Evolutionary conservation across 2,797 vertebrate genomes (phyloP).

Genomic region (Orestias chungarensis): DNA sequence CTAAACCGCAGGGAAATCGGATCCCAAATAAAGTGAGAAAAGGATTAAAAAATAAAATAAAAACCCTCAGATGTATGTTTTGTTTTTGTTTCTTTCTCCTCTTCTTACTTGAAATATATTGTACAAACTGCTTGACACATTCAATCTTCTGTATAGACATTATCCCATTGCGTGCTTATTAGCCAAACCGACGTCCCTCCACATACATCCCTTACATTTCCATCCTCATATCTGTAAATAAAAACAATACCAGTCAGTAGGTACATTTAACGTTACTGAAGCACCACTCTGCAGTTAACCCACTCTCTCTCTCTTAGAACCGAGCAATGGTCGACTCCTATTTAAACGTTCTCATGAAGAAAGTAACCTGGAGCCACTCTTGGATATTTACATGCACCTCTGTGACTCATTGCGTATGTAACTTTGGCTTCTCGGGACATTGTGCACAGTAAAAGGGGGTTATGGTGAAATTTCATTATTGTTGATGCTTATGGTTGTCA

Average conservation of each 20-base stretch:
- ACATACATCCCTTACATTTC: conserved; percentile 49
- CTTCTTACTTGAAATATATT: conserved; percentile 42
- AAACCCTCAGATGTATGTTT: conserved; percentile 38
- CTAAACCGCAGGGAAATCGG: conserved; percentile 66
- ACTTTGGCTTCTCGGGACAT: conserved; percentile 55
- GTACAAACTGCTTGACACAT: conserved; percentile 42
- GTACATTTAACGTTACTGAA: conserved; percentile 60
- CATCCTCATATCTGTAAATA: conserved; percentile 69
- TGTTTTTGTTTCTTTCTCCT: conserved; percentile 33
- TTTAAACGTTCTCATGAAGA: conserved; percentile 45
- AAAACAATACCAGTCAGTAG: conserved; percentile 59
- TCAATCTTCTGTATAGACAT: conserved; percentile 56
- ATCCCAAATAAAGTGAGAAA: conserved; percentile 48
- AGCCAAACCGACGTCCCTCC: conserved; percentile 44
- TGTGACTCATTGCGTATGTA: conserved; percentile 68
- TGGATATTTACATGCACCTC: conserved; percentile 58
- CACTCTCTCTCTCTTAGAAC: conserved; percentile 39
- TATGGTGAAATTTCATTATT: conserved; percentile 70
- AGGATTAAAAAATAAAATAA: conserved; percentile 50
- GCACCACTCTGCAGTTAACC: conserved; percentile 45
- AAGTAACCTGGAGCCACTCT: conserved; percentile 48
- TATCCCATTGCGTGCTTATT: conserved; percentile 52
- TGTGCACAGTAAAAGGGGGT: conserved; percentile 63
- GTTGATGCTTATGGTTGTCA: conserved; percentile 80
- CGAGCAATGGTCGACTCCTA: conserved; percentile 35